Conservation (phyloP, 1,140 invertebrate genomes). For the Arctopsyche grandis region DNA sequence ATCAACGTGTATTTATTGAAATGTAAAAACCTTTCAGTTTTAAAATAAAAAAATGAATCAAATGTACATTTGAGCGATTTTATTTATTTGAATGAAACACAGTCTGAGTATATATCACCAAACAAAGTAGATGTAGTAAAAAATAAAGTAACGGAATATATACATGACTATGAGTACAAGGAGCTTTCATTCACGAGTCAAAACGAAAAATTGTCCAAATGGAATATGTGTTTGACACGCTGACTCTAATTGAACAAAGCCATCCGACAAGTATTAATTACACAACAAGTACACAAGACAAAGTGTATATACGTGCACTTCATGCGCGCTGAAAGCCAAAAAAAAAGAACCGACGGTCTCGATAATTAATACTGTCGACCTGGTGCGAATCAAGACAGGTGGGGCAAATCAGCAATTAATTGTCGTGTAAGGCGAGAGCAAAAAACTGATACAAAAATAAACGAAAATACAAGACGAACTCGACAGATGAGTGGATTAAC, state of each 20-base stretch:
- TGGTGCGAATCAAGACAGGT: constrained; percentile 9
- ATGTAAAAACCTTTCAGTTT: too few relatives aligned
- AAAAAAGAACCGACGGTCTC: not conserved
- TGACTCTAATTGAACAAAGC: constrained; percentile 19
- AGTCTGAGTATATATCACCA: too few relatives aligned
- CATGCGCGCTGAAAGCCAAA: constrained; percentile 1
- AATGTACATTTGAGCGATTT: too few relatives aligned
- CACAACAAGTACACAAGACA: not conserved
- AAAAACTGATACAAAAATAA: not conserved
- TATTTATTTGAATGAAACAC: too few relatives aligned
- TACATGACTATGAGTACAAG: not conserved
- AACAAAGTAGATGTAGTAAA: too few relatives aligned
- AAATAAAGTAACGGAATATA: not conserved
- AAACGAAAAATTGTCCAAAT: constrained; percentile 24
- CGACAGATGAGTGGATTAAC: constrained; percentile 11
- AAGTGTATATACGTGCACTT: not conserved
- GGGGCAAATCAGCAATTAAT: constrained; percentile 7
- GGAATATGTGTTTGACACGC: constrained; percentile 18
- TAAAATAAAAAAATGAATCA: too few relatives aligned
- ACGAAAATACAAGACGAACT: not conserved
- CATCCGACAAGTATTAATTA: constrained; percentile 24
- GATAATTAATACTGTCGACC: constrained; percentile 1
- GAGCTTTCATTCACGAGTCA: not conserved
- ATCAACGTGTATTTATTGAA: too few relatives aligned
- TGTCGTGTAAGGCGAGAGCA: not conserved